Conservation (phyloP, 2,113 vertebrate genomes). For the Callospermophilus lateralis region DNA sequence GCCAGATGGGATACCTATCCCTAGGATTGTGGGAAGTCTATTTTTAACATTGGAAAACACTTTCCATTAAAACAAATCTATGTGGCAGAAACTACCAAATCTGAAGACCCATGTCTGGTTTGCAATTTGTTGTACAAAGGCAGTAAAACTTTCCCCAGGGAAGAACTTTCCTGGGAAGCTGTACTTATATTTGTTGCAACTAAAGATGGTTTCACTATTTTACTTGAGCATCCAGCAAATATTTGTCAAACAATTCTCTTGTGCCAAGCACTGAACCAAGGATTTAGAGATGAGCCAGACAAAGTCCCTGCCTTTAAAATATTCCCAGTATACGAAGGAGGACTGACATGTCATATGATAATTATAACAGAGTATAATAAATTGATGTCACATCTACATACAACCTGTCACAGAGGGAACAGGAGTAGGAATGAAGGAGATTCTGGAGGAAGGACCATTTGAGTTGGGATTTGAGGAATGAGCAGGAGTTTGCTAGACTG, state of each 20-base stretch:
- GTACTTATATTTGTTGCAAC: conserved; percentile 29
- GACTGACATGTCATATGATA: not conserved
- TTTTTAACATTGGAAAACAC: not conserved
- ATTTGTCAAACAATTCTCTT: conserved; percentile 52
- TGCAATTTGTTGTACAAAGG: not conserved
- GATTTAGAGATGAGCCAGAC: not conserved
- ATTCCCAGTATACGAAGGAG: not conserved
- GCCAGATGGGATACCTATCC: not conserved
- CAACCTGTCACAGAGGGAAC: not conserved
- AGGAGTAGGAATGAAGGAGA: not conserved
- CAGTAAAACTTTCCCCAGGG: not conserved
- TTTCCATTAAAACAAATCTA: not conserved
- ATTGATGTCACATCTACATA: not conserved
- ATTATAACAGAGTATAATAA: not conserved
- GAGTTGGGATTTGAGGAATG: not conserved
- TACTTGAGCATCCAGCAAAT: conserved; percentile 35
- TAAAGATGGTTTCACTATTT: conserved; percentile 32
- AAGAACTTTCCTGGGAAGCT: conserved; percentile 25
- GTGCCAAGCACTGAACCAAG: not conserved
- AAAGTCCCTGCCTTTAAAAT: not conserved
- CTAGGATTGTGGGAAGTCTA: not conserved
- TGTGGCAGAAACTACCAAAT: not conserved
- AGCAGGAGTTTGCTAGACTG: not conserved
- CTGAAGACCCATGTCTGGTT: not conserved
- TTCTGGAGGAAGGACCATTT: not conserved